Percentiles rank a stretch among this genome's conserved stretches.
Conservation (phyloP, 2,888 invertebrate genomes). For the Plebejus argus region DNA sequence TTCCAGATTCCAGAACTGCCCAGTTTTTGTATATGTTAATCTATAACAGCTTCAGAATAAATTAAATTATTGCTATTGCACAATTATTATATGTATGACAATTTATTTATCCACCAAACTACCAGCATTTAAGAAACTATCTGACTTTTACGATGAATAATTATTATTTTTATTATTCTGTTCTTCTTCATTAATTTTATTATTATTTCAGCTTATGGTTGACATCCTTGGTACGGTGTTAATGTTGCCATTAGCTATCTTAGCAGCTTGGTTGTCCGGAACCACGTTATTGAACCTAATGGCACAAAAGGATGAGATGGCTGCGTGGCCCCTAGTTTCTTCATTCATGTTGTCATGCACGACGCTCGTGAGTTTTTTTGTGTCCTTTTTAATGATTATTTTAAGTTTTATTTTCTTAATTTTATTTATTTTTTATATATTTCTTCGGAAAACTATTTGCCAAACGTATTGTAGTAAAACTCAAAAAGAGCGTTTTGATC, state of each 20-base stretch:
- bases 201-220: conserved; percentile 64
- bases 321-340: conserved; percentile 73
- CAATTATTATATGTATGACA: too few relatives aligned
- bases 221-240: conserved; percentile 72
- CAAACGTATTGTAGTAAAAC: too few relatives aligned
- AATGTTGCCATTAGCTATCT: conserved; percentile 72
- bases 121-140: not conserved
- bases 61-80: too few relatives aligned
- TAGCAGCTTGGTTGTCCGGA: conserved; percentile 72
- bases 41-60: too few relatives aligned
- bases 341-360: conserved; percentile 74
- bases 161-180: not conserved
- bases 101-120: too few relatives aligned
- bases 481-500: too few relatives aligned
- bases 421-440: too few relatives aligned
- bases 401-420: too few relatives aligned
- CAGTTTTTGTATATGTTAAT: too few relatives aligned
- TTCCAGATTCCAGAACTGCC: too few relatives aligned
- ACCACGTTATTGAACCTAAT: conserved; percentile 69
- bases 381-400: not conserved
- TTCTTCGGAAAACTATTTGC: too few relatives aligned
- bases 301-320: conserved; percentile 60
- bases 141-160: not conserved
- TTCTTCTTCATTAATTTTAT: not conserved
- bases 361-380: conserved; percentile 64